Base-by-base conservation (phyloP, 2,113 vertebrate genomes). In the Corvus cornix region DNA sequence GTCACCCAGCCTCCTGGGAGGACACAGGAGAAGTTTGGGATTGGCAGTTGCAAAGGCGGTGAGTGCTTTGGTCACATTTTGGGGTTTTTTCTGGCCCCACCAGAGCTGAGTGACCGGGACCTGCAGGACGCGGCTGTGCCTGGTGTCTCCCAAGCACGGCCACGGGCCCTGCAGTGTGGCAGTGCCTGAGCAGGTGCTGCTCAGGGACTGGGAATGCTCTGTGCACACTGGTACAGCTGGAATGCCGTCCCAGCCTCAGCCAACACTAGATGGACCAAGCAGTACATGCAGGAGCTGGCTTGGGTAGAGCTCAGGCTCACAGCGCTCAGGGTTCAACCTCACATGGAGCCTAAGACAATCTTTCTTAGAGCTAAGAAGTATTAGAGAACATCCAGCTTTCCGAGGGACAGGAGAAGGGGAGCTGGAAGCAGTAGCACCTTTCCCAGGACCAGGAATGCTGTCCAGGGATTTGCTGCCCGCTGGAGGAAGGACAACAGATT, bases 81-180 rank as follows among this genome's bases (percentile, higher is more conserved):
- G 63, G 39, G 20, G 26, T 21, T 17, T 44, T 23, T 28, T n/a
- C 48, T 28, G 53, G 26, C 48, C 48, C 24, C 48, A 10, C 1
- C 4, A 6, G 60, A n/a, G 39, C 21, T 11, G 14, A 46, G 66
- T 4, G 52, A 11, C 26, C 0, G 0, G 33, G 79, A 55, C 10
- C 73, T 46, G 73, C 3, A 5, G 68, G 59, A 35, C 1, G 0
- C 12, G 53, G 35, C 78, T 0, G 2, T 39, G 53, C 41, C 62
- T 6, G 39, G 53, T 13, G 76, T 11, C 31, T 51, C 59, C 43
- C 0, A 4, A 43, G 75, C 16, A 5, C 0, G 11, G 48, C 56
- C 49, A 5, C 1, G 16, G 37, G 60, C 69, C 16, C 49, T 11
- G 58, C 8, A 16, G 13, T 5, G 56, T 24, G 33, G 49, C 79